These are phyloP conservation scores for Melanotaenia maccullochi DNA, from an alignment of 2,797 vertebrate genomes.

Conservation along the genomic window DNA sequence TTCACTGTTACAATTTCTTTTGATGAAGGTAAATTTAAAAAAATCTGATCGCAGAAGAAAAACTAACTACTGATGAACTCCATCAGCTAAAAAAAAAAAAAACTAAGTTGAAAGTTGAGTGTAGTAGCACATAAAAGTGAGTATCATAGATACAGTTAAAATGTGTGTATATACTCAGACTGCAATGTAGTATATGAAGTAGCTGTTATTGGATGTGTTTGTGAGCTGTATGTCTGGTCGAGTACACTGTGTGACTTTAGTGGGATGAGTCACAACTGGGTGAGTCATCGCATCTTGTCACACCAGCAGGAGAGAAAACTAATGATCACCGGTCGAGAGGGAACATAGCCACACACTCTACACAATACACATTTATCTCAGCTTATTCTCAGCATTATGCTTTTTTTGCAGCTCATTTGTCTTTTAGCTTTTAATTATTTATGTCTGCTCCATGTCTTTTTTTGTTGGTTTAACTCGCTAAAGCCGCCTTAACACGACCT, in stretches of 20 bases:
- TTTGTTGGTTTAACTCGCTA: neutral
- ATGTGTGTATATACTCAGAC: conserved; percentile 1
- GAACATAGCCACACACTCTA: neutral
- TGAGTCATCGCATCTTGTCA: conserved; percentile 70
- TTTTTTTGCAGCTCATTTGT: conserved; percentile 14
- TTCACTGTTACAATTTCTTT: no score
- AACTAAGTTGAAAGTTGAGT: neutral
- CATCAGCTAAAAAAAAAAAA: neutral
- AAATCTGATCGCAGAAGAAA: neutral
- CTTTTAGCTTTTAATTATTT: neutral
- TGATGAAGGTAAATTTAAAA: no score
- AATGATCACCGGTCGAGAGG: conserved; percentile 45
- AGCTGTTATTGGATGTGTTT: conserved; percentile 3
- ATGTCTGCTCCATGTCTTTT: neutral
- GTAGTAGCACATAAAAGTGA: neutral
- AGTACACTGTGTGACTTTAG: conserved; percentile 48
- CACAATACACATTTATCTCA: neutral
- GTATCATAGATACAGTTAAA: neutral
- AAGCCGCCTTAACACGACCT: neutral
- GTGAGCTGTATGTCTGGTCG: conserved; percentile 20
- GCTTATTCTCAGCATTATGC: conserved; percentile 4
- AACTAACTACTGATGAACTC: neutral
- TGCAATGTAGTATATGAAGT: conserved; percentile 4
- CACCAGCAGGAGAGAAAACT: conserved; percentile 47
- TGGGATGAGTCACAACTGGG: conserved; percentile 55